These are phyloP conservation scores for Heterohyrax brucei DNA, from an alignment of 2,797 vertebrate species.

Conservation along the genomic window DNA sequence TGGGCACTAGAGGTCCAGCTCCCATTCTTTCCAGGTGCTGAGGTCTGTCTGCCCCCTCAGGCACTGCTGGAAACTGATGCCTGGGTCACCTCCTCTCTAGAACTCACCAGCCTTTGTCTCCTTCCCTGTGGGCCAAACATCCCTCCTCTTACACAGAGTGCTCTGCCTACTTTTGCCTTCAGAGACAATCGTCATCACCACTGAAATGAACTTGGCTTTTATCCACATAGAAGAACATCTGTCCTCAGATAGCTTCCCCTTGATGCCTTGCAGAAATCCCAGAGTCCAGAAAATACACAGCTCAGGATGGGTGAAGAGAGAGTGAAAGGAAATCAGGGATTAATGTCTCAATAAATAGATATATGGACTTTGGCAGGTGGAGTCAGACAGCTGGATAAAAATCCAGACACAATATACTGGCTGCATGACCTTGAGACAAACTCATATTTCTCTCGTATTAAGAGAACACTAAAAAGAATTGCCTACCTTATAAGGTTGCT, in stretches of 20 bases:
- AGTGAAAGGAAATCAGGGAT: not conserved
- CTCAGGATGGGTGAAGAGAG: not conserved
- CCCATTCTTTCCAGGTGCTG: not conserved
- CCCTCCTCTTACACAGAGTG: not conserved
- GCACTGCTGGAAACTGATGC: not conserved
- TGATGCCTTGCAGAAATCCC: not conserved
- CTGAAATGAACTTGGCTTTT: not conserved
- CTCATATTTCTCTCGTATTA: conserved; percentile 17
- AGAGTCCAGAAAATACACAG: not conserved
- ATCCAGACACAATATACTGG: not conserved
- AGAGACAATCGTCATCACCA: not conserved
- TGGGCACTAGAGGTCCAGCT: not conserved
- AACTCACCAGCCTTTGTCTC: not conserved
- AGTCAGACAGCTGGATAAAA: not conserved
- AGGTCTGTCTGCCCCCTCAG: not conserved
- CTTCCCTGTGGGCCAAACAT: not conserved
- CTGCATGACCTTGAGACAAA: not conserved
- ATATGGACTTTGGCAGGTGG: not conserved
- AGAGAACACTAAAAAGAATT: not conserved
- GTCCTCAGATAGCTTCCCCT: not conserved
- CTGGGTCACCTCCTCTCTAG: not conserved
- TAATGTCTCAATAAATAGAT: conserved; percentile 5
- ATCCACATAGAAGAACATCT: not conserved
- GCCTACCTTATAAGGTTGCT: not conserved
- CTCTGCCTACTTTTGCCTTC: not conserved